phyloP scores from a whole-genome alignment of 2,888 invertebrate genomes.

The Cephus pulcher region DNA sequence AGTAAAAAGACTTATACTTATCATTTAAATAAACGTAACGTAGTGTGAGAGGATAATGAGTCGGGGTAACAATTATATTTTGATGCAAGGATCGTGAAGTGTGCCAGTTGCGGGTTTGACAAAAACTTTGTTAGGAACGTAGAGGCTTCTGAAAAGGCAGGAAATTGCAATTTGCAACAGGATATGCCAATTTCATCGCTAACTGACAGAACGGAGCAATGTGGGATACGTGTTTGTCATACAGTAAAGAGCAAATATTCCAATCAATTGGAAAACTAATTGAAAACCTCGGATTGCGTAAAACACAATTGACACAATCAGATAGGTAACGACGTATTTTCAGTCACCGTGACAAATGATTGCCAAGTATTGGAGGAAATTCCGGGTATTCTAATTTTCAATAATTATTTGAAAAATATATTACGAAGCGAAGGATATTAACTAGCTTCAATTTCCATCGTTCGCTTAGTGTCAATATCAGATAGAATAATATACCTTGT shows the following conservation, averaged over 20 bases:
- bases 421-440: too few relatives aligned
- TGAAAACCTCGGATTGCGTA: neutral
- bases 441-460: too few relatives aligned
- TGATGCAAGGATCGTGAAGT: neutral
- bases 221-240: neutral
- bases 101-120: neutral
- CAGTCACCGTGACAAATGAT: too few relatives aligned
- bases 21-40: neutral
- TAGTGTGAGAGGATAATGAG: neutral
- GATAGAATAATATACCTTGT: neutral
- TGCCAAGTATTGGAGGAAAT: neutral
- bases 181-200: constrained; percentile 23
- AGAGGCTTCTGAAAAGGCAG: constrained; percentile 13
- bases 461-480: neutral
- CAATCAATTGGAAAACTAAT: constrained; percentile 15
- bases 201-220: constrained; percentile 15
- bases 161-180: constrained; percentile 25
- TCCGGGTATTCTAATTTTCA: neutral
- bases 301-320: neutral
- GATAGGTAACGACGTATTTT: too few relatives aligned
- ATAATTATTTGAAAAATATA: neutral
- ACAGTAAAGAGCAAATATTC: neutral
- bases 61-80: neutral
- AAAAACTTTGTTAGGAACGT: neutral
- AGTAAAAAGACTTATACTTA: neutral